Evolutionary conservation across 2,797 vertebrate genomes (phyloP), one percentile per base, ranked within the genome.

Genomic region (Alauda arvensis): DNA sequence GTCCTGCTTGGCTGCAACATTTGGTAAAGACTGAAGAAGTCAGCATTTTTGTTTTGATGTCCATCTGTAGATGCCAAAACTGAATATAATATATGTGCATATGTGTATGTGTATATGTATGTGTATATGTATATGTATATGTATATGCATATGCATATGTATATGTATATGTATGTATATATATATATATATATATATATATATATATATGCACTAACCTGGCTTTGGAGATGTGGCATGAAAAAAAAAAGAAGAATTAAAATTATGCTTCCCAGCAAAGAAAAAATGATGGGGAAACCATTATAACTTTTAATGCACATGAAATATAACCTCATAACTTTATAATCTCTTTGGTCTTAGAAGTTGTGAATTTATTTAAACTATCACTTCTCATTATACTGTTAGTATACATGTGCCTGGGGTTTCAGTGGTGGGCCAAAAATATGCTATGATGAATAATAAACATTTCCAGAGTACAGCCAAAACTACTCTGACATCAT

Each of bases 291-390:
- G 11, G 10, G 29, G 48, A 65, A 87, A 72, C 15, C 10, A 11
- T 83, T 62, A 31, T 33, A 28, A 37, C 6, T 89, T 86, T 37
- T 77, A 77, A 86, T 65, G 19, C 14, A 56, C 31, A 48, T 31
- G 46, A 87, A 87, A 63, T 52, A 61, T 48, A 33, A 51, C 5
- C 20, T 39, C n/a, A 66, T 45, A 71, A 68, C 9, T 60, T 82
- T 88, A 62, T 18, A 85, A n/a, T 71, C 28, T 31, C 21, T 70
- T 77, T 74, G 46, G 33, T 81, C 46, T 68, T 79, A 87, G n/a
- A 83, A 83, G 28, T 45, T 70, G 67, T 34, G 10, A 70, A 70
- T 86, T 72, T 79, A 53, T 92, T 89, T 77, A 6, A 79, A 79
- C 62, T 75, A 75, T 26, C 14, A 33, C 17, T 88, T 80, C 19